Conservation (phyloP, 2,888 invertebrate genomes). For the Cataglyphis rosenhaueri region DNA sequence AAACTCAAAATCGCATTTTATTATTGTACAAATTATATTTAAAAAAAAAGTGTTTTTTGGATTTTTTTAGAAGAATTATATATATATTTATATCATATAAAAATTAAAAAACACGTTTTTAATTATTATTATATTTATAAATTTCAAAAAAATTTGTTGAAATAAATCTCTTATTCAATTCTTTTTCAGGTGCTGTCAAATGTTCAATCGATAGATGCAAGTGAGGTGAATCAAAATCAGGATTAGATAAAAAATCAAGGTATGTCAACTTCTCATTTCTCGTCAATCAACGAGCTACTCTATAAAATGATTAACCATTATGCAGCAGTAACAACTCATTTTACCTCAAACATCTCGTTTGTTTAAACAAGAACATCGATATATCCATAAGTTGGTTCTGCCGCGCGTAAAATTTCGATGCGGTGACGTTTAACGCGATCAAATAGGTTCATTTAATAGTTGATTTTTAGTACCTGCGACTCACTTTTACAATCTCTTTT, state of each 20-base stretch:
- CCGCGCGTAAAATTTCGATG: not conserved
- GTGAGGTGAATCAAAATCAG: not conserved
- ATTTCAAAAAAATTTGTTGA: too few relatives aligned
- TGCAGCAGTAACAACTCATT: not conserved
- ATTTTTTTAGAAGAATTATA: too few relatives aligned
- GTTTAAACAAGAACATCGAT: not conserved
- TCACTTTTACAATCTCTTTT: slow-evolving; percentile 34
- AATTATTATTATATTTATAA: too few relatives aligned
- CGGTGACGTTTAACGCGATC: not conserved
- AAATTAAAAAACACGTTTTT: too few relatives aligned
- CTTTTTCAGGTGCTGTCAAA: not conserved
- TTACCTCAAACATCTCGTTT: not conserved
- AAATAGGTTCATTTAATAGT: slow-evolving; percentile 81
- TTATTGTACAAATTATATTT: too few relatives aligned
- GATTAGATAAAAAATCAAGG: not conserved
- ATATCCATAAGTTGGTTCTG: too few relatives aligned
- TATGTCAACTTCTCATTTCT: not conserved
- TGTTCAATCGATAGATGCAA: not conserved
- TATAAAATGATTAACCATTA: not conserved
- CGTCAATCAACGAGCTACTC: not conserved
- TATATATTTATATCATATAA: too few relatives aligned
- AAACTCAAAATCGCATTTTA: too few relatives aligned
- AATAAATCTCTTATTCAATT: not conserved
- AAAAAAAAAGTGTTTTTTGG: too few relatives aligned
- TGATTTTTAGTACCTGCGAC: slow-evolving; percentile 73